Conservation (phyloP, 2,888 invertebrate genomes). For the Chirona hameri region DNA sequence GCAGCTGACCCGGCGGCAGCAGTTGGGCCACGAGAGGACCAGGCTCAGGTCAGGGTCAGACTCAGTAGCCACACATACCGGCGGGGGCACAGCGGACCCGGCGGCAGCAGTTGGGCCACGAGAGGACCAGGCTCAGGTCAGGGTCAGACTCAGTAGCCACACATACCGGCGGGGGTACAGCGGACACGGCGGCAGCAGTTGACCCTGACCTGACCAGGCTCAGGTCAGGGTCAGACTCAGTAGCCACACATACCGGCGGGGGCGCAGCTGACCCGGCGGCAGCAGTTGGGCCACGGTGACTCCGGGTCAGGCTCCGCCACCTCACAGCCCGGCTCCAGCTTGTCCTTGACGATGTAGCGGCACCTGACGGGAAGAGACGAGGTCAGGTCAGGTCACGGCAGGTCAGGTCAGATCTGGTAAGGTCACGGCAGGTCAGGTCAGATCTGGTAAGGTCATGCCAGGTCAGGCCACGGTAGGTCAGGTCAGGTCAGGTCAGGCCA, state of each 20-base stretch:
- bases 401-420: too few relatives aligned
- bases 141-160: neutral
- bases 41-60: too few relatives aligned
- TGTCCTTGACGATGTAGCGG: neutral
- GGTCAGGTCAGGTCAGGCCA: too few relatives aligned
- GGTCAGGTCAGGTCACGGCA: neutral
- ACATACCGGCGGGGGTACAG: neutral
- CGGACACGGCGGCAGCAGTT: constrained; percentile 12
- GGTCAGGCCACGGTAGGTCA: too few relatives aligned
- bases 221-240: neutral
- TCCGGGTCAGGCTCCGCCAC: neutral
- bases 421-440: too few relatives aligned
- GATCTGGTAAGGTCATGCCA: too few relatives aligned
- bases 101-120: too few relatives aligned
- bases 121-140: neutral
- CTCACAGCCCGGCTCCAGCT: neutral
- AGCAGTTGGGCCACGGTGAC: constrained; percentile 11
- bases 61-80: too few relatives aligned
- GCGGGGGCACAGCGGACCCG: too few relatives aligned
- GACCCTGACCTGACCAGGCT: neutral
- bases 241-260: neutral
- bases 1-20: too few relatives aligned
- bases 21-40: too few relatives aligned
- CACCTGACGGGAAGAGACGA: neutral
- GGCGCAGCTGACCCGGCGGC: neutral